A percentile compares a stretch with the other conserved stretches of the same genome.
Conservation (phyloP, 2,888 invertebrate genomes). For the Nipponacmea schrenckii region DNA sequence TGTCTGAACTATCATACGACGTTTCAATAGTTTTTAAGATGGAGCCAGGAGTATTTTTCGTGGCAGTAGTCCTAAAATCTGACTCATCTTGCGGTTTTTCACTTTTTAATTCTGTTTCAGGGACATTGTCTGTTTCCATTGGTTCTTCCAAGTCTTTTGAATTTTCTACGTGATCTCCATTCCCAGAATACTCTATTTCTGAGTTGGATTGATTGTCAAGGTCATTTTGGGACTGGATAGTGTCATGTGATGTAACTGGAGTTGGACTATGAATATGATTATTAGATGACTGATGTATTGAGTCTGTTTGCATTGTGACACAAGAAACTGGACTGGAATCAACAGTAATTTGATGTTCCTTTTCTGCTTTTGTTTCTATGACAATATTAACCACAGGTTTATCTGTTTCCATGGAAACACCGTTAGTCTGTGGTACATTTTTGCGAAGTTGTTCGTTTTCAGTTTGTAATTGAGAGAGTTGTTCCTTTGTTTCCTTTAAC, state of each 20-base stretch:
- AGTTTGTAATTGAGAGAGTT: conserved; percentile 75
- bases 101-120: conserved; percentile 10
- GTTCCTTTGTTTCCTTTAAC: conserved; percentile 83
- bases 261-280: not conserved
- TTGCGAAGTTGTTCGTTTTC: conserved; percentile 64
- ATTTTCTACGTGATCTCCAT: not conserved
- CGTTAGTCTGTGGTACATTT: conserved; percentile 10
- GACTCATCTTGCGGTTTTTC: not conserved
- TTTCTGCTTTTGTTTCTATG: not conserved
- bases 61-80: not conserved
- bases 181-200: not conserved
- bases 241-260: not conserved
- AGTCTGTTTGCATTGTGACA: not conserved
- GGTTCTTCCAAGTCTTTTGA: conserved; percentile 14
- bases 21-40: not conserved
- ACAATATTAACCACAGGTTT: conserved; percentile 3
- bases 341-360: not conserved
- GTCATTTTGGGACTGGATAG: not conserved
- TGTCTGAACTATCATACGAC: not conserved
- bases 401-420: conserved; percentile 10
- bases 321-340: not conserved
- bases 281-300: not conserved
- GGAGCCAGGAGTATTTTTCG: not conserved
- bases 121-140: conserved; percentile 21
- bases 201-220: too few relatives aligned